Conservation (phyloP, 1,140 invertebrate species). For the Mizuhopecten yessoensis region DNA sequence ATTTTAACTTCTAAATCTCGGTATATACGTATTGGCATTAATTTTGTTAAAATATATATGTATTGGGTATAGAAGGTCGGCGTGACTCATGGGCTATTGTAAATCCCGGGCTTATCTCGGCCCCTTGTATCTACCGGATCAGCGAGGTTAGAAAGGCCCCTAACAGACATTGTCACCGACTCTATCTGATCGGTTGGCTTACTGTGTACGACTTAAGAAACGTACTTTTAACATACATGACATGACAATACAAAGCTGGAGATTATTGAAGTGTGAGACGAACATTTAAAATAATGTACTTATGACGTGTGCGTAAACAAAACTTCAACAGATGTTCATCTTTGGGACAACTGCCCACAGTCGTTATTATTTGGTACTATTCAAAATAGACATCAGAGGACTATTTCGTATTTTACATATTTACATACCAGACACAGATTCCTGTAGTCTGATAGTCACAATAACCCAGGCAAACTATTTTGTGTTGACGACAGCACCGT, state of each 20-base stretch:
- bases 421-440: no score
- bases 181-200: conserved; percentile 13
- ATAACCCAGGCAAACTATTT: no score
- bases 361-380: no score
- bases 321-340: neutral
- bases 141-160: neutral
- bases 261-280: neutral
- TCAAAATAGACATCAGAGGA: no score
- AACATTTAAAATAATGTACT: neutral
- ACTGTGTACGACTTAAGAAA: neutral
- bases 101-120: neutral
- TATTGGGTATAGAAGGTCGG: neutral
- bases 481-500: no score
- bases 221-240: neutral
- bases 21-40: neutral
- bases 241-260: neutral
- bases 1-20: conserved; percentile 24
- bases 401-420: no score
- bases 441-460: no score
- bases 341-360: neutral
- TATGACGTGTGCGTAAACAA: neutral
- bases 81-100: conserved; percentile 9
- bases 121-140: neutral
- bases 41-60: neutral
- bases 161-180: neutral